phyloP scores from a whole-genome alignment of 2,888 invertebrate species.

The Stratiomys singularior region DNA sequence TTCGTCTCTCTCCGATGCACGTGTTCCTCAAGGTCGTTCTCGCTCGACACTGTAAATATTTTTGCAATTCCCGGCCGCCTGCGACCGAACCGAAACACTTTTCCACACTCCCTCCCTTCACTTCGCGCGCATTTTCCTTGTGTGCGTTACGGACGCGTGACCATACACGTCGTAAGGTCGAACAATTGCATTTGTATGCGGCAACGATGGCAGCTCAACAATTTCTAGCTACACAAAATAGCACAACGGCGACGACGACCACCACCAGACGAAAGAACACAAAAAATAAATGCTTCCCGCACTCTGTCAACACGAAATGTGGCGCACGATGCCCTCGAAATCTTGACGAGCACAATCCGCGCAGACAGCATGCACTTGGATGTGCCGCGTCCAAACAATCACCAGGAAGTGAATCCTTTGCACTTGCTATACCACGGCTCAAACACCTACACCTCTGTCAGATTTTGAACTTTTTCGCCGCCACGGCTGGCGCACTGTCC shows the following conservation, averaged over 20 bases:
- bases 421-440: neutral
- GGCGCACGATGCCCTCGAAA: conserved; percentile 38
- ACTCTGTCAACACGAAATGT: conserved; percentile 13
- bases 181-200: neutral
- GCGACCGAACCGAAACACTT: conserved; percentile 6
- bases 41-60: conserved; percentile 43
- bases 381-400: neutral
- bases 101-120: neutral
- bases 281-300: neutral
- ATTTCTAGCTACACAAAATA: conserved; percentile 17
- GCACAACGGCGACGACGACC: neutral
- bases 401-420: conserved; percentile 30
- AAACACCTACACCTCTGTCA: neutral
- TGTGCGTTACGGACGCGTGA: conserved; percentile 15
- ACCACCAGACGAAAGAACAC: conserved; percentile 5
- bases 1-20: conserved; percentile 6
- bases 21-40: conserved; percentile 41
- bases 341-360: conserved; percentile 5
- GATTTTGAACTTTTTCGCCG: neutral
- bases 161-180: conserved; percentile 27
- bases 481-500: too few species aligned
- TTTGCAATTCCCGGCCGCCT: conserved; percentile 19
- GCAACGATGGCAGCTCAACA: neutral
- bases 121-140: neutral
- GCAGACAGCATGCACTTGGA: neutral